phyloP scores from a whole-genome alignment of 2,797 vertebrate species.

The Menidia menidia region DNA sequence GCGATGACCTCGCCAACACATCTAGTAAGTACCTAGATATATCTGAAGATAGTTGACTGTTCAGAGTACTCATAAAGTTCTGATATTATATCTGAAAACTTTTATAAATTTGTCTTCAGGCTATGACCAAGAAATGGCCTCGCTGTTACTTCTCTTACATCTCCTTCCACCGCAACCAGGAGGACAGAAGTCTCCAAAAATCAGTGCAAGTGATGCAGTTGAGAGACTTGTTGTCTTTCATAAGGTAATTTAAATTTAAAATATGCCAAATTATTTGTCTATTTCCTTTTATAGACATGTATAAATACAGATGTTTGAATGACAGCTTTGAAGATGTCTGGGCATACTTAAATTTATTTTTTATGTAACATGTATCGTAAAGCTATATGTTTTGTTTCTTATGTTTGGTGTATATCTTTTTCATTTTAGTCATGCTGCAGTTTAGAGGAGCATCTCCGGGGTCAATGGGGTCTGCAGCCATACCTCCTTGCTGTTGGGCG shows the following conservation, averaged over 20 bases:
- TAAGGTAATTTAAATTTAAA: constrained; percentile 23
- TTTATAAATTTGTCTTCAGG: constrained; percentile 7
- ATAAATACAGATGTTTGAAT: too few relatives aligned
- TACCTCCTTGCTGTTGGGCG: constrained; percentile 36
- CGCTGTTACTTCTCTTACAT: constrained; percentile 43
- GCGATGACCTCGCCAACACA: constrained; percentile 40
- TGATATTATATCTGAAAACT: neutral
- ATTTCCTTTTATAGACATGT: neutral
- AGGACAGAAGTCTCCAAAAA: constrained; percentile 19
- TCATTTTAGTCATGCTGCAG: constrained; percentile 35
- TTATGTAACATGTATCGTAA: too few relatives aligned
- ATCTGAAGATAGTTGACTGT: too few relatives aligned
- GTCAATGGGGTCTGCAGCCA: constrained; percentile 20
- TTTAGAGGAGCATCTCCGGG: constrained; percentile 43
- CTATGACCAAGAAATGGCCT: constrained; percentile 33
- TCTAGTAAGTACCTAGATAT: constrained; percentile 11
- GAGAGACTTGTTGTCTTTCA: constrained; percentile 38
- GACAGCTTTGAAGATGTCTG: too few relatives aligned
- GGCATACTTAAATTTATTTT: too few relatives aligned
- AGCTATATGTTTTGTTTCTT: too few relatives aligned
- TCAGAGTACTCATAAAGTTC: neutral
- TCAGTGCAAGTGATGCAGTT: constrained; percentile 29
- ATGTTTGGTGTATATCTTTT: too few relatives aligned
- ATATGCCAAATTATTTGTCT: neutral
- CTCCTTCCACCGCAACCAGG: constrained; percentile 31